Evolutionary conservation across 2,113 vertebrate genomes (phyloP).

Genomic region (Macquaria australasica): DNA sequence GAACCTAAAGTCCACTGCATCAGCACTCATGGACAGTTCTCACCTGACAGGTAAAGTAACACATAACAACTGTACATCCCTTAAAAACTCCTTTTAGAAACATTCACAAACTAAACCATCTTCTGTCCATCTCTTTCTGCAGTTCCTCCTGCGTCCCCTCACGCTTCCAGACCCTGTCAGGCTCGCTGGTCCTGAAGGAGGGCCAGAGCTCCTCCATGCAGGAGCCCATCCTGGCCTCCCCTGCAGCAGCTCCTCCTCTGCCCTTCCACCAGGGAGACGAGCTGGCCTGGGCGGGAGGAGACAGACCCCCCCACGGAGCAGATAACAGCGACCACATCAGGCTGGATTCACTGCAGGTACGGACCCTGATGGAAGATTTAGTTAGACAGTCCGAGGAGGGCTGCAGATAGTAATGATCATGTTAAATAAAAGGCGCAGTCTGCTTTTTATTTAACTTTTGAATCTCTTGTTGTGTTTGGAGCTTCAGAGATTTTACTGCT

Average conservation of each 20-base stretch:
- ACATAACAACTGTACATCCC: fast-evolving
- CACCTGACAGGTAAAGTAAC: slow-evolving; percentile 86
- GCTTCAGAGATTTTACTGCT: background rate
- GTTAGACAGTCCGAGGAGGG: background rate
- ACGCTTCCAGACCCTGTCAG: slow-evolving; percentile 91
- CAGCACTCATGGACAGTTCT: slow-evolving; percentile 88
- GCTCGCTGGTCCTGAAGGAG: slow-evolving; percentile 89
- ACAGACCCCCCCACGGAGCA: slow-evolving; percentile 81
- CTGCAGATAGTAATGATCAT: background rate
- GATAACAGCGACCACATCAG: slow-evolving; percentile 88
- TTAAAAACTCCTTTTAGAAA: background rate
- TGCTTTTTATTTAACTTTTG: background rate
- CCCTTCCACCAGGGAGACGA: slow-evolving; percentile 40
- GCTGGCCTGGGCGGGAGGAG: slow-evolving; percentile 55
- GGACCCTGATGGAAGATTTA: background rate
- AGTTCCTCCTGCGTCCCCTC: slow-evolving; percentile 88
- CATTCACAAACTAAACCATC: background rate
- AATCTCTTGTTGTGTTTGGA: background rate
- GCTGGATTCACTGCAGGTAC: slow-evolving; percentile 90
- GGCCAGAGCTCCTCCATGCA: slow-evolving; percentile 85
- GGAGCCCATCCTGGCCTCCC: slow-evolving; percentile 79
- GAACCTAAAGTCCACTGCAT: slow-evolving; percentile 90
- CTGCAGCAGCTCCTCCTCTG: slow-evolving; percentile 76
- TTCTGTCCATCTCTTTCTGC: background rate
- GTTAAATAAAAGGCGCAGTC: too few species aligned